These are phyloP conservation scores for Ictalurus furcatus DNA, from an alignment of 2,113 vertebrate species.

Conservation along the genomic window DNA sequence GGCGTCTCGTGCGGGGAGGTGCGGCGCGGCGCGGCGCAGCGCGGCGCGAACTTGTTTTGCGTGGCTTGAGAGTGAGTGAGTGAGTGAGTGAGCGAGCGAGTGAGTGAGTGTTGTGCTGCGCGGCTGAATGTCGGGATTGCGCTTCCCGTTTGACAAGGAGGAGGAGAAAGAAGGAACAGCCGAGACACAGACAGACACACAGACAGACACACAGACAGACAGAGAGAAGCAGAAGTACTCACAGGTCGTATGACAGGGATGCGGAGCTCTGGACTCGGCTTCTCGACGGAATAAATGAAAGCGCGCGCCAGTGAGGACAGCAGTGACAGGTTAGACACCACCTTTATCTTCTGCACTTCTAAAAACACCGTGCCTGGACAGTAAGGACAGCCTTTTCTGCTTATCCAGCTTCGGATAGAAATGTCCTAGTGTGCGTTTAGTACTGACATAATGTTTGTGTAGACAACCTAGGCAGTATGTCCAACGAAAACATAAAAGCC, in stretches of 20 bases:
- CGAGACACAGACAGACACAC: slow-evolving; percentile 43
- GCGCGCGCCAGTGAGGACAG: slow-evolving; percentile 57
- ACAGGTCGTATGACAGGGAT: slow-evolving; percentile 63
- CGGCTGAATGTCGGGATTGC: slow-evolving; percentile 74
- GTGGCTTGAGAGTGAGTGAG: slow-evolving; percentile 59
- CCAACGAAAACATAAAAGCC: not conserved
- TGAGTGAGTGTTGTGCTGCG: slow-evolving; percentile 59
- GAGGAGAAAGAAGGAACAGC: slow-evolving; percentile 58
- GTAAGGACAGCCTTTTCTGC: not conserved
- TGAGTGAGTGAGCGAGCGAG: slow-evolving; percentile 59
- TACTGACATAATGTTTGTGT: not conserved
- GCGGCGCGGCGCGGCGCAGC: slow-evolving; percentile 53
- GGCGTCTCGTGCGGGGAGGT: slow-evolving; percentile 67
- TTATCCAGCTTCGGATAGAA: not conserved
- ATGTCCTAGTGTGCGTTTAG: not conserved
- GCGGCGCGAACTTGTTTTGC: slow-evolving; percentile 63
- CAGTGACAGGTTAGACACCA: slow-evolving; percentile 64
- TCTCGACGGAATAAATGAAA: slow-evolving; percentile 68
- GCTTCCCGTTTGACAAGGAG: slow-evolving; percentile 68
- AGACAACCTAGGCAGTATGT: not conserved
- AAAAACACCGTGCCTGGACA: not conserved
- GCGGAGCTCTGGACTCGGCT: slow-evolving; percentile 67
- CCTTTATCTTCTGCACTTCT: not conserved
- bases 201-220: slow-evolving; percentile 58
- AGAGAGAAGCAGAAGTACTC: slow-evolving; percentile 50